Percentiles rank a stretch among this genome's conserved stretches.
Conservation (phyloP, 2,113 vertebrate genomes). For the Lycaon pictus region DNA sequence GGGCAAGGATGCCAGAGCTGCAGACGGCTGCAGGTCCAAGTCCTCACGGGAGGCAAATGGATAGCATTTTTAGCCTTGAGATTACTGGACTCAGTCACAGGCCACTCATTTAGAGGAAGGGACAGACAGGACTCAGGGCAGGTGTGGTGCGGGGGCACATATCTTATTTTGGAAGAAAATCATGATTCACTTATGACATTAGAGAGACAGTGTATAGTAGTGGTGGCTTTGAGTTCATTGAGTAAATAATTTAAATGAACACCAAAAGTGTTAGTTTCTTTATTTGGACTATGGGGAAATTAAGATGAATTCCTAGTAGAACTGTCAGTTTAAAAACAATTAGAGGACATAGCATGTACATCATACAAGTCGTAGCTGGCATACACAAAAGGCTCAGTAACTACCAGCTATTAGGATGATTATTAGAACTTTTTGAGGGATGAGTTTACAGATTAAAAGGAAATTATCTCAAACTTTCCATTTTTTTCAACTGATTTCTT, state of each 20-base stretch:
- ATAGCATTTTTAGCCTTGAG: neutral
- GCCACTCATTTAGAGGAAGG: neutral
- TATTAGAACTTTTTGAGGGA: neutral
- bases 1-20: neutral
- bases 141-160: neutral
- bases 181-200: neutral
- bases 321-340: slow-evolving; percentile 7
- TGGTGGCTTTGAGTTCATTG: neutral
- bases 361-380: neutral
- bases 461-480: neutral
- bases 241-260: neutral
- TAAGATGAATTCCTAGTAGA: neutral
- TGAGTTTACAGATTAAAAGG: neutral
- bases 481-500: slow-evolving; percentile 13
- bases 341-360: neutral
- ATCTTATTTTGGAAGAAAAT: neutral
- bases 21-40: neutral
- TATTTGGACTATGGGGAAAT: neutral
- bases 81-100: neutral
- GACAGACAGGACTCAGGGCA: neutral
- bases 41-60: neutral
- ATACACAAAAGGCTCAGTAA: neutral
- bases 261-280: neutral
- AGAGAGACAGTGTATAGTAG: neutral
- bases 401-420: neutral